phyloP scores from a whole-genome alignment of 2,888 invertebrate genomes.

The Thecocarcelia acutangulata region DNA sequence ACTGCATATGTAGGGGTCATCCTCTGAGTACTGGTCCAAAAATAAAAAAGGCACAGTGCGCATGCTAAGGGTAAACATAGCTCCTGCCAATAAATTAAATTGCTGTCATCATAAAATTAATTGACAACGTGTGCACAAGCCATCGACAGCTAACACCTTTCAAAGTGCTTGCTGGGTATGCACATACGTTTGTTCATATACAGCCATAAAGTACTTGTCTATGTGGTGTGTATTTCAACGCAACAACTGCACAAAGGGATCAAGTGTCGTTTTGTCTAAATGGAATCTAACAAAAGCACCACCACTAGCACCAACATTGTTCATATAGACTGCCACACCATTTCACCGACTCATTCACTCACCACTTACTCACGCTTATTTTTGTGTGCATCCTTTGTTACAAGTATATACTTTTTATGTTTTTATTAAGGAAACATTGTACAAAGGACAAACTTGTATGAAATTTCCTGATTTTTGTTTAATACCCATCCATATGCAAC shows the following conservation, averaged over 20 bases:
- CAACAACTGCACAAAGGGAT: constrained; percentile 54
- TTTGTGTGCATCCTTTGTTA: constrained; percentile 44
- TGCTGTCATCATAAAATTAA: no score
- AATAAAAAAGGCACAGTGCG: no score
- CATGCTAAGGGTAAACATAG: no score
- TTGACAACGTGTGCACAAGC: no score
- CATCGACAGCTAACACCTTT: no score
- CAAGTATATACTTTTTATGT: neutral
- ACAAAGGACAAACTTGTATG: constrained; percentile 23
- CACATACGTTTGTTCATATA: neutral
- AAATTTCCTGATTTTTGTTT: constrained; percentile 49
- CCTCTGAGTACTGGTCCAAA: no score
- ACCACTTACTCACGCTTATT: constrained; percentile 17
- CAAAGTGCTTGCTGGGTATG: neutral
- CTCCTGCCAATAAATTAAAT: no score
- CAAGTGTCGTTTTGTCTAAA: constrained; percentile 58
- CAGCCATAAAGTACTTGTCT: constrained; percentile 21
- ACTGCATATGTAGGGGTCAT: no score
- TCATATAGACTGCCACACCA: constrained; percentile 5
- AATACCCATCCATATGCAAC: constrained; percentile 42
- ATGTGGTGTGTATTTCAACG: constrained; percentile 32
- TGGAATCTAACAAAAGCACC: constrained; percentile 46
- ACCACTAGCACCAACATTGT: constrained; percentile 23
- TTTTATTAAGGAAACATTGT: constrained; percentile 21
- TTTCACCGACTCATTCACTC: constrained; percentile 21